Base-by-base conservation (phyloP, 2,113 vertebrate species). In the Oceanites oceanicus region DNA sequence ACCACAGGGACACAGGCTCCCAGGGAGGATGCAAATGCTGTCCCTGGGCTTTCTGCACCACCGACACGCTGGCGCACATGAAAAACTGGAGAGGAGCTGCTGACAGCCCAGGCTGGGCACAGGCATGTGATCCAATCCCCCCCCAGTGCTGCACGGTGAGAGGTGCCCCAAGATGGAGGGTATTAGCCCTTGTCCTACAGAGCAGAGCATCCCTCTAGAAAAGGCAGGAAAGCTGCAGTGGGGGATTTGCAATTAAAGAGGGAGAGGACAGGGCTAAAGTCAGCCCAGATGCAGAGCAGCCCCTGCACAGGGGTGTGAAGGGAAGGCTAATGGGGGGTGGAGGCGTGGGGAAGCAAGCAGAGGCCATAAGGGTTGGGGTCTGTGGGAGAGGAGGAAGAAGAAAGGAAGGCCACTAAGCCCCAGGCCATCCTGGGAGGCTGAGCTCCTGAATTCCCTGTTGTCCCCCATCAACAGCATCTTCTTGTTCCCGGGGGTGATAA, bases 81-180 rank as follows among this genome's bases (percentile, higher is more conserved):
- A 2, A 4, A n/a, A 72, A 44, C 4, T 32, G 26, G 10, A 94
- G 63, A 61, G 34, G n/a, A 92, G 38, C 56, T 92, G 58, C 73
- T 62, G 66, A n/a, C 27, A 78, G 23, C 49, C 32, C 19, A 17
- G 47, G 23, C 58, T 88, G 70, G 66, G 21, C 10, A 10, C 52
- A 65, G 34, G 13, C 25, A 27, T 11, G 2, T 0, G 0, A 23
- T 22, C 17, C 2, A 0, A 73, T 34, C 9, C 17, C 17, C 30
- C 15, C 5, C 7, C 58, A 12, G 13, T 0, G 0, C 40, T 30
- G 26, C 76, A 11, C 10, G 38, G 55, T 7, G 7, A 65, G 88
- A 72, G 26, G n/a, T 55, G 32, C 16, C 78, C 52, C 36, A 42
- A 53, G 71, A 14, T 25, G 45, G 26, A 2, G 2, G 32, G 32